Conservation (phyloP, 2,797 vertebrate genomes). For the Eurystomus glaucurus region DNA sequence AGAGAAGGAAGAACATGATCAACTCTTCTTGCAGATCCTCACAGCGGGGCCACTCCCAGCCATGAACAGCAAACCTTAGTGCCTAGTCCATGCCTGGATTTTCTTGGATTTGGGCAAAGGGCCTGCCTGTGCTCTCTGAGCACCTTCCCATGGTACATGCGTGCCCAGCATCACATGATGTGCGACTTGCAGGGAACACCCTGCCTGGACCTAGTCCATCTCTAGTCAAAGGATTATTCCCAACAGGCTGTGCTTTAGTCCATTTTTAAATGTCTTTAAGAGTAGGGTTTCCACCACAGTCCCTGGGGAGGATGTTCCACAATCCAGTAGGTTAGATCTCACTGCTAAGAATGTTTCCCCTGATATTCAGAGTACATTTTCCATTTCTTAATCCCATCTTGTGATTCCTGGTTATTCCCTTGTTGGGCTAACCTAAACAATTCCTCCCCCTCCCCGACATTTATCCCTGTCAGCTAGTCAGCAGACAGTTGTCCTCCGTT, state of each 20-base stretch:
- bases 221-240: background rate
- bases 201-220: background rate
- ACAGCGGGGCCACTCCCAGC: accelerated
- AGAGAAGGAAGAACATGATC: background rate
- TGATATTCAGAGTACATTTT: constrained; percentile 39
- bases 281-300: constrained; percentile 40
- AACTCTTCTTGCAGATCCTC: background rate
- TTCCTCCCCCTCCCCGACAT: background rate
- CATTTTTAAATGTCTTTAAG: background rate
- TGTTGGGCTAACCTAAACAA: constrained; percentile 10
- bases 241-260: background rate
- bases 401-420: constrained; percentile 61
- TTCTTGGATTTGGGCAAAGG: accelerated
- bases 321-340: background rate
- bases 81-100: background rate
- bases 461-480: background rate
- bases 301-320: background rate
- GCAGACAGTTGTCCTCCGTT: constrained; percentile 36
- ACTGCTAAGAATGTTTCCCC: constrained; percentile 47
- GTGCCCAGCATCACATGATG: background rate
- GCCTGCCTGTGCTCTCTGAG: background rate
- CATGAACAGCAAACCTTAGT: background rate
- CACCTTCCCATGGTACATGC: background rate
- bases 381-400: constrained; percentile 28
- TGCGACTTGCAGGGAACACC: background rate